Base-by-base conservation (phyloP, 2,797 vertebrate genomes). In the Vespertilio murinus region DNA sequence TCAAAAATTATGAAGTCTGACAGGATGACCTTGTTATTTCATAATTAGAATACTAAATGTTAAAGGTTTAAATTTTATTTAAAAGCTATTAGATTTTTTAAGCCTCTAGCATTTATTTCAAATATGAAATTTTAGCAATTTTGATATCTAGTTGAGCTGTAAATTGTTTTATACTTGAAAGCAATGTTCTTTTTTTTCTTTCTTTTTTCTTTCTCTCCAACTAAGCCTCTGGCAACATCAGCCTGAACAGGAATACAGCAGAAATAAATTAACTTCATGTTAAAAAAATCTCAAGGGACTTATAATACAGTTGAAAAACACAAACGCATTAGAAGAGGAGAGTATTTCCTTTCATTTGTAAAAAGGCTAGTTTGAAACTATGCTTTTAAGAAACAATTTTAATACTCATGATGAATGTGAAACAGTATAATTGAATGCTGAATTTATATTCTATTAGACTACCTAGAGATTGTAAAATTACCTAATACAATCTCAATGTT, bases 231-330 rank as follows among this genome's bases (percentile, higher is more conserved):
- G 97, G 97, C 97, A 97, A 95, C 84, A 95, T 95, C 95, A 94
- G 93, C 93, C 91, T 96, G 97, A 97, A 85, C 92, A 94, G 89
- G 95, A 98, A 96, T 96, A 90, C 91, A 97, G 94, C 69, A 97
- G 97, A 98, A 98, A 98, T 98, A 98, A 98, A 98, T 98, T 98
- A 97, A 97, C 95, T 98, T 98, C 96, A 96, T 90, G 13, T 98
- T 95, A 98, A 93, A 96, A 92, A 92, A 97, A 97, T 98, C 97
- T 98, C 96, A 73, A 70, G 97, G 96, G 97, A 97, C 94, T 97
- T 97, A 95, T 95, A 22, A 96, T 95, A 78, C 92, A 97, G 95
- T 91, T 97, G 91, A 95, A 98, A 98, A 98, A 95, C 98, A 97
- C 96, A 98, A 98, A 95, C 98, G 97, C 96, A 97, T 97, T 97